phyloP scores from a whole-genome alignment of 2,888 invertebrate species.

The Germaria angustata region DNA sequence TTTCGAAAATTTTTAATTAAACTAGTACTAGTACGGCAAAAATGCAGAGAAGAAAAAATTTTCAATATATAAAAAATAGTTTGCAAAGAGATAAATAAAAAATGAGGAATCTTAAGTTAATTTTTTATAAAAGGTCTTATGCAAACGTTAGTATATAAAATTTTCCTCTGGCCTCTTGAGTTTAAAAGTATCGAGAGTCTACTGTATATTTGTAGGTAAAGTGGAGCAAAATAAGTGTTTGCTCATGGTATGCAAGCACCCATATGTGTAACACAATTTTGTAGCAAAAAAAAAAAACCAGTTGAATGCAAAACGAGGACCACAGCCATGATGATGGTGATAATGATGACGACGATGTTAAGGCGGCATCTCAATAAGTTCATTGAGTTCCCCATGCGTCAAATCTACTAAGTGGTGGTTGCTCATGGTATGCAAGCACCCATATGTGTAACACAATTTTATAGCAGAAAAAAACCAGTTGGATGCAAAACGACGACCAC shows the following conservation, averaged over 20 bases:
- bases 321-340: neutral
- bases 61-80: no score
- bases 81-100: no score
- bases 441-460: slow-evolving; percentile 35
- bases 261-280: slow-evolving; percentile 35
- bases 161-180: no score
- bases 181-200: no score
- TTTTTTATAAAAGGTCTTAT: no score
- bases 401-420: slow-evolving; percentile 20
- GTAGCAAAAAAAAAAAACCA: slow-evolving; percentile 3
- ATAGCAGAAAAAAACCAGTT: slow-evolving; percentile 10
- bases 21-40: no score
- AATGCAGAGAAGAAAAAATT: no score
- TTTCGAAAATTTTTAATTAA: no score
- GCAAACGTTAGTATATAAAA: no score
- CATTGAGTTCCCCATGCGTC: slow-evolving; percentile 42
- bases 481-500: slow-evolving; percentile 9
- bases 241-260: neutral
- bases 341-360: slow-evolving; percentile 33
- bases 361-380: slow-evolving; percentile 56
- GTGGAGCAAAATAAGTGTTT: no score
- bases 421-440: neutral
- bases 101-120: no score
- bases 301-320: slow-evolving; percentile 19
- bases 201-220: no score